Percentiles rank a stretch among this genome's conserved stretches.
Conservation (phyloP, 2,888 invertebrate genomes). For the Xylophagus ater region DNA sequence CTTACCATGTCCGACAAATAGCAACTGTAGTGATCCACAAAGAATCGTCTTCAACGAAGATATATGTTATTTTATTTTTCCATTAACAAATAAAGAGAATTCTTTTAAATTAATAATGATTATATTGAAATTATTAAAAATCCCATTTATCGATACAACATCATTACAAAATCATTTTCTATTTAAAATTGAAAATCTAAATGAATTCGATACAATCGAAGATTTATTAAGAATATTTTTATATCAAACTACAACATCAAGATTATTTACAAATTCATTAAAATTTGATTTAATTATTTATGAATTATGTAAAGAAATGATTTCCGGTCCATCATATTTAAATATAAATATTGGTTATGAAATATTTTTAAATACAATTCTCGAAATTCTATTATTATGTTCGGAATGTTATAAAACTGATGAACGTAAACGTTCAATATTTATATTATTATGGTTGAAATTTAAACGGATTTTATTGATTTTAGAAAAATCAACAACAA, state of each 20-base stretch:
- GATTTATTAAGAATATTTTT: slow-evolving; percentile 38
- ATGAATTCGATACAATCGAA: slow-evolving; percentile 43
- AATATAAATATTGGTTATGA: slow-evolving; percentile 49
- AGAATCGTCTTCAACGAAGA: slow-evolving; percentile 53
- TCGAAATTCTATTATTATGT: slow-evolving; percentile 42
- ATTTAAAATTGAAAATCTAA: slow-evolving; percentile 27
- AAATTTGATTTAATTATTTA: slow-evolving; percentile 23
- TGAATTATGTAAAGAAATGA: slow-evolving; percentile 40
- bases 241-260: slow-evolving; percentile 12
- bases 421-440: slow-evolving; percentile 41
- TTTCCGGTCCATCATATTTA: slow-evolving; percentile 49
- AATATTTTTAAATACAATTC: slow-evolving; percentile 45
- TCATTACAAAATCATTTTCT: slow-evolving; percentile 38
- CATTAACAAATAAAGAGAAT: slow-evolving; percentile 47
- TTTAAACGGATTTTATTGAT: slow-evolving; percentile 47
- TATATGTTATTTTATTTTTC: slow-evolving; percentile 56
- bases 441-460: slow-evolving; percentile 52
- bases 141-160: slow-evolving; percentile 46
- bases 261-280: slow-evolving; percentile 8
- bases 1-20: slow-evolving; percentile 44
- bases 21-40: slow-evolving; percentile 50
- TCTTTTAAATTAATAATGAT: slow-evolving; percentile 49
- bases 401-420: slow-evolving; percentile 40
- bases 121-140: slow-evolving; percentile 44
- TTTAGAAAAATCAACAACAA: slow-evolving; percentile 39